Evolutionary conservation across 2,113 vertebrate genomes (phyloP).

Genomic region (Polypterus senegalus): DNA sequence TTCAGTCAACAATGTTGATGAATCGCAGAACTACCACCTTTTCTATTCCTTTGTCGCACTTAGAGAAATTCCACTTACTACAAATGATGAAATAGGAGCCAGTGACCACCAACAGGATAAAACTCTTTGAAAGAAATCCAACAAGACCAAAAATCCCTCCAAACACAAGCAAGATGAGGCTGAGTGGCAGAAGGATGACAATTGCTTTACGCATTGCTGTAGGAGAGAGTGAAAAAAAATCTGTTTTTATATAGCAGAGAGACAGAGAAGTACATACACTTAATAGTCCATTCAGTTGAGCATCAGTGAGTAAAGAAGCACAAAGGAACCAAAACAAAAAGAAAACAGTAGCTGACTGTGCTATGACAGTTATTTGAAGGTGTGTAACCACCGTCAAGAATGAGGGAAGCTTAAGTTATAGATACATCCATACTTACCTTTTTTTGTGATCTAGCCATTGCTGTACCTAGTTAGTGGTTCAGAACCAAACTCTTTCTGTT

Average conservation of each 20-base stretch:
- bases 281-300: background rate
- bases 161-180: constrained; percentile 50
- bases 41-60: too few species aligned
- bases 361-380: too few species aligned
- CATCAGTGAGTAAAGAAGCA: constrained; percentile 3
- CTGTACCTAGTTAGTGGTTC: too few species aligned
- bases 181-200: constrained; percentile 53
- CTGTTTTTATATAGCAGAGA: too few species aligned
- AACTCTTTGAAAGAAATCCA: constrained; percentile 46
- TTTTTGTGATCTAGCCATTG: too few species aligned
- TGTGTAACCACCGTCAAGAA: too few species aligned
- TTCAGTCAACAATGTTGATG: too few species aligned
- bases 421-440: too few species aligned
- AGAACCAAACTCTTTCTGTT: too few species aligned
- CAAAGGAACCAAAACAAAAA: background rate
- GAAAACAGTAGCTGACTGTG: too few species aligned
- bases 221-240: constrained; percentile 5
- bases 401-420: too few species aligned
- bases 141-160: constrained; percentile 57
- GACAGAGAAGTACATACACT: background rate
- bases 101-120: constrained; percentile 36
- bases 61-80: constrained; percentile 40
- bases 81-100: constrained; percentile 52
- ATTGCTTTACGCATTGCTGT: constrained; percentile 51
- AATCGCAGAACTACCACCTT: too few species aligned